Base-by-base conservation (phyloP, 1,140 invertebrate species). In the Brachionus rubens region DNA sequence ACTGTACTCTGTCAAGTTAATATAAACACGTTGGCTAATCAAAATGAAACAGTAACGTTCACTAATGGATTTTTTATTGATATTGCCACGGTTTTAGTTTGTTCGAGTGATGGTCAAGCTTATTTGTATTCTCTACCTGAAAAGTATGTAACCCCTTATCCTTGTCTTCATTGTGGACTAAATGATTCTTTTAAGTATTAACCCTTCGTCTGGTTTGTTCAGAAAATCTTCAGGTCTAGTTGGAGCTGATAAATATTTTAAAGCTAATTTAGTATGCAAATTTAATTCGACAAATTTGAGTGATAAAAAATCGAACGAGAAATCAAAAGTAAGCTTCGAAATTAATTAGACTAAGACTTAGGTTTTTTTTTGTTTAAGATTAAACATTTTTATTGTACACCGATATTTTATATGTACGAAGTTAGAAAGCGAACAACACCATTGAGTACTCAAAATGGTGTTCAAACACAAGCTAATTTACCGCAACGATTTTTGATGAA, bases 1-100 rank as follows among this genome's bases (percentile, higher is more conserved):
- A 75, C 72, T 10, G 72, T 54, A 28, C 30, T 75, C 30, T 75
- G 48, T 33, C 28, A 72, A n/a, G 28, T 72, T 16, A 46, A 72
- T 41, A 54, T 41, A 40, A 36, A n/a, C 5, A 72, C 21, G 14
- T 43, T 54, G 5, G 26, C 33, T 28, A 26, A 28, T n/a, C 9
- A 16, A 16, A 10, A 41, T 46, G 48, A 33, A 2, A 21, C 33
- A 9, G 4, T 30, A 41, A 56, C 7, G 1, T 54, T 75, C 16
- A 75, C 33, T 7, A 75, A 46, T 59, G 72, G 72, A 9, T 75
- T 30, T 26, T 54, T 75, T 28, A 33, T 54, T 30, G 48, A 54
- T 16, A 46, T 75, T 21, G 21, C 30, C 19, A 24, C 46, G n/a
- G 50, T 56, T 30, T 28, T 75, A 26, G 48, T 75, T 40, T 52